phyloP scores from a whole-genome alignment of 2,113 vertebrate species.

The Prochilodus magdalenae region DNA sequence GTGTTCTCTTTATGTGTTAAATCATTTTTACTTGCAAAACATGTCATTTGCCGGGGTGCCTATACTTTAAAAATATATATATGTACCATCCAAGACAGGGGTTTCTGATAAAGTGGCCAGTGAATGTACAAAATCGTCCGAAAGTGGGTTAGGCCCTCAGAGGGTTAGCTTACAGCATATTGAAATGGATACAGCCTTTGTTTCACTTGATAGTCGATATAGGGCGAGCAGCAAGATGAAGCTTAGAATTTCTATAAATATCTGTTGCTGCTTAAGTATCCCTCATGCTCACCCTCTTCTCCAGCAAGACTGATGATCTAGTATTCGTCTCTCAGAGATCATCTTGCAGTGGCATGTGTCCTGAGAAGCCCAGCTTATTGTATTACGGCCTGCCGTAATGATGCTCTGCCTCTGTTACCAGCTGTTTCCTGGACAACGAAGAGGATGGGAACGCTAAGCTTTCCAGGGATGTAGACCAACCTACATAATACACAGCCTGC shows the following conservation, averaged over 20 bases:
- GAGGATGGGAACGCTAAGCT: neutral
- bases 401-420: neutral
- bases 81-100: neutral
- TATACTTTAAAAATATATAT: too few species aligned
- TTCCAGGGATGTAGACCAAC: slow-evolving; percentile 4
- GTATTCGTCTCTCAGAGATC: neutral
- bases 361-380: neutral
- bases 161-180: neutral
- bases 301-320: slow-evolving; percentile 1
- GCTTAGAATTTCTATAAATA: slow-evolving; percentile 1
- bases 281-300: neutral
- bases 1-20: too few species aligned
- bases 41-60: too few species aligned
- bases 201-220: neutral
- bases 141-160: neutral
- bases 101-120: neutral
- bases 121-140: neutral
- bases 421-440: neutral
- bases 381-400: neutral
- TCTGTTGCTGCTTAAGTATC: neutral
- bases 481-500: neutral
- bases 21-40: too few species aligned
- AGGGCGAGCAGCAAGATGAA: neutral
- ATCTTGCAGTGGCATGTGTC: slow-evolving; percentile 3
- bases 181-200: neutral